Base-by-base conservation (phyloP, 35 echinoderm and acorn worm species). In the Apostichopus parvimensis region DNA sequence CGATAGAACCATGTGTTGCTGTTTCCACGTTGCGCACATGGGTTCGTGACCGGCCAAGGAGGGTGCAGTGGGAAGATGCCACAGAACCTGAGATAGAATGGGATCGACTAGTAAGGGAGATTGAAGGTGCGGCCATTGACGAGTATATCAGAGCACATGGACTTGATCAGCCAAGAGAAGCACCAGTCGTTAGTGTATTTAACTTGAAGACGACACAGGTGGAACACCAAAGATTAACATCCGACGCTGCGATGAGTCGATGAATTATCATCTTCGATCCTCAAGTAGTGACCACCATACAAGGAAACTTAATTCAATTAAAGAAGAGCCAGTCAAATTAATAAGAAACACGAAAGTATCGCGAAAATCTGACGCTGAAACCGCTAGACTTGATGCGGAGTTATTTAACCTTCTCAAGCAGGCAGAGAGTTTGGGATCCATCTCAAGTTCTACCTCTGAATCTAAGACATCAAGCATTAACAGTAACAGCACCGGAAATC, bases 11-110 rank as follows among this genome's bases (percentile, higher is more conserved):
- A 72, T n/a, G 86, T 88, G 86, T 88, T 17, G 86, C 86, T 72
- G 86, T 88, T 23, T 88, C 86, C 12, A 88, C 86, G 12, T 88
- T 88, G 52, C 86, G 86, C 72, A 88, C 86, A 52, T 88, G 86
- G 86, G 73, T 91, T 23, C 54, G 89, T 61, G 77, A 79, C 56
- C 89, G 89, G 79, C 76, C 76, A 18, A 34, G 72, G 26, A 77
- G 77, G 52, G 52, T 79, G 34, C 72, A 78, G 21, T 79, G 77
- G 72, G 77, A 91, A 25, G 89, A 91, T 11, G 89, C 14, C 17
- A 91, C 89, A 57, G 89, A 91, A 34, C 55, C 89, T 6, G 72
- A 77, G 77, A 91, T 12, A 14, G 86, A 88, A 66, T 88, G 86
- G 86, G 45, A 66, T 15, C 20, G 25, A 18, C 72, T 88, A 23